These are phyloP conservation scores for Leptinotarsa lineolata DNA, from an alignment of 1,140 invertebrate genomes.

Conservation along the genomic window DNA sequence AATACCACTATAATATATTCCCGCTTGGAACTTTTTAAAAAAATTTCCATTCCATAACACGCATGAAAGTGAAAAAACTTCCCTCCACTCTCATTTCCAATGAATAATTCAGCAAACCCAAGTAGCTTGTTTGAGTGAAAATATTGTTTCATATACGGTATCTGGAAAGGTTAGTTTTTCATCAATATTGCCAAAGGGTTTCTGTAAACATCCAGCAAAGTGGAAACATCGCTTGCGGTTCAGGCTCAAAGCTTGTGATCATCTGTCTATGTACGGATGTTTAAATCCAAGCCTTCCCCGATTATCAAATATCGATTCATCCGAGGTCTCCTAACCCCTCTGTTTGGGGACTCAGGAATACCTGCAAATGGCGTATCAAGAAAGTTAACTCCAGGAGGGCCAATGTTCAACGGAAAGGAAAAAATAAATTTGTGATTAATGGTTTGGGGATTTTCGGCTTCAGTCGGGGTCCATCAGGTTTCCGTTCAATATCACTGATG, in stretches of 20 bases:
- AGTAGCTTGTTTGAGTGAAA: not conserved
- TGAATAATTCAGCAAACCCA: not conserved
- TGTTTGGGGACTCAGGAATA: conserved; percentile 9
- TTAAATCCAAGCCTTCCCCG: conserved; percentile 6
- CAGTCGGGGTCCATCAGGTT: not conserved
- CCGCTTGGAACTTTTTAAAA: not conserved
- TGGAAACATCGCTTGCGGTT: conserved; percentile 19
- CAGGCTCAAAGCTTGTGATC: conserved; percentile 16
- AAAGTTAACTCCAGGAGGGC: not conserved
- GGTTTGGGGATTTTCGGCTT: not conserved
- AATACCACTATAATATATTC: not conserved
- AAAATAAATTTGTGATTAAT: conserved; percentile 4
- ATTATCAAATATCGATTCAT: conserved; percentile 21
- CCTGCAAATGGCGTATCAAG: not conserved
- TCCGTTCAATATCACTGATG: conserved; percentile 1
- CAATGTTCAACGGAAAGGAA: not conserved
- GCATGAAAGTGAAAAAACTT: not conserved
- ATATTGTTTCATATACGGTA: not conserved
- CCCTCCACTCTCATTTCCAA: not conserved
- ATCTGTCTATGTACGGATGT: conserved; percentile 19
- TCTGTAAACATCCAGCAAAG: conserved; percentile 15
- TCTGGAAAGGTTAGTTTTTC: conserved; percentile 21
- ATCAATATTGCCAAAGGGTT: conserved; percentile 16
- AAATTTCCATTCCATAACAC: not conserved
- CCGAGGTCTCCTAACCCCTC: conserved; percentile 2